A percentile compares a stretch with the other conserved stretches of the same genome.
Evolutionary conservation across 2,113 vertebrate species (phyloP).

Genomic region (Chrysochloris asiatica): DNA sequence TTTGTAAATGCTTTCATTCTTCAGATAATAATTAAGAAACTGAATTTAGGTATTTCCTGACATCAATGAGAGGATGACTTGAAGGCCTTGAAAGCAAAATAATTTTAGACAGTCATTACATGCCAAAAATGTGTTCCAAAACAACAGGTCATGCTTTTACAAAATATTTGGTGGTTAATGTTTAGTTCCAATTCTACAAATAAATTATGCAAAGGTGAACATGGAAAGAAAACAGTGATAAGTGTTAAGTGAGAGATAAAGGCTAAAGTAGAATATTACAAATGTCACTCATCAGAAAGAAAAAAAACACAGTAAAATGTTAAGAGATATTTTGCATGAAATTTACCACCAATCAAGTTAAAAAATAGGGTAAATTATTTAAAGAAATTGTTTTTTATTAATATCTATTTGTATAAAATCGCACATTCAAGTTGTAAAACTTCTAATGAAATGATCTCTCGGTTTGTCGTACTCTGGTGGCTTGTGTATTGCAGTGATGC

Average conservation of each 20-base stretch:
- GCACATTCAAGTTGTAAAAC: background rate
- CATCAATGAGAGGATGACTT: background rate
- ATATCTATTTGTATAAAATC: background rate
- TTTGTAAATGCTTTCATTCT: slow-evolving; percentile 43
- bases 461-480: no score
- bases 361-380: background rate
- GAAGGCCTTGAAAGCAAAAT: slow-evolving; percentile 4
- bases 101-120: slow-evolving; percentile 27
- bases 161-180: slow-evolving; percentile 19
- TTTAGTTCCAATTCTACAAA: slow-evolving; percentile 3
- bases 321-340: background rate
- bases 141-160: background rate
- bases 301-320: background rate
- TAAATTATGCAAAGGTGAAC: background rate
- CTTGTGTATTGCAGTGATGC: no score
- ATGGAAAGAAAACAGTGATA: background rate
- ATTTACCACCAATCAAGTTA: background rate
- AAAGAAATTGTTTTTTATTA: background rate
- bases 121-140: slow-evolving; percentile 10
- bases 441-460: background rate
- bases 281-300: background rate
- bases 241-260: background rate
- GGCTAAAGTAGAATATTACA: background rate
- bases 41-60: slow-evolving; percentile 20
- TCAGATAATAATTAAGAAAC: slow-evolving; percentile 36